Base-by-base conservation (phyloP, 2,888 invertebrate genomes). In the Yponomeuta malinellus region DNA sequence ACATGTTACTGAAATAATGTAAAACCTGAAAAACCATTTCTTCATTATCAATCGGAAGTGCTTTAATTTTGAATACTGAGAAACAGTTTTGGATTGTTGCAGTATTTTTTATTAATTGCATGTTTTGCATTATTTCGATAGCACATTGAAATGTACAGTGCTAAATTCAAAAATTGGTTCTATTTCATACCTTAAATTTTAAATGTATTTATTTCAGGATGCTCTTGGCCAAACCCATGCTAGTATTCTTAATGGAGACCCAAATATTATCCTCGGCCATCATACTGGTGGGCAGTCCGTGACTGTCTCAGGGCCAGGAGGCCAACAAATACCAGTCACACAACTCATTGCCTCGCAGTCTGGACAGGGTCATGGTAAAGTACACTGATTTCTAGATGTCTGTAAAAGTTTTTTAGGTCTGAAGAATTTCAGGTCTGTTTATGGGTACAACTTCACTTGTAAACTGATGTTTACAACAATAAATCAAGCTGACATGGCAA, bases 181-280 rank as follows among this genome's bases (percentile, higher is more conserved):
- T 59, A 15, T 59, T 12, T 59, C 15, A 59, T 52, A 1, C 2
- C 52, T 52, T 12, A 3, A 10, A 63, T 37, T 63, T 70, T 59
- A 12, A 63, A 63, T 70, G 43, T 15, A 15, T 72, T 71, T 70
- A 73, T 87, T 89, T 75, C 83, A 93, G 93, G 93, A 93, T 74
- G 69, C 72, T 1, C 78, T 93, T 48, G 86, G 90, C 10, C 92
- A 92, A 78, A 81, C 87, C 48, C 92, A 92, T 78, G 52, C 52
- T 0, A 87, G 88, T 75, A 86, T 92, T 76, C 80, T 93, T 31
- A 93, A 92, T 81, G 92, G 92, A 23, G 92, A 93, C 76, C 91
- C 91, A 43, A 90, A 91, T 75, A 89, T 93, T 69, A 88, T 94
- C 80, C 86, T 94, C 72, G 91, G 93, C n/a, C 94, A 94, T 75